These are phyloP conservation scores for Diachasmimorpha longicaudata DNA, from an alignment of 1,140 invertebrate species.

Conservation along the genomic window DNA sequence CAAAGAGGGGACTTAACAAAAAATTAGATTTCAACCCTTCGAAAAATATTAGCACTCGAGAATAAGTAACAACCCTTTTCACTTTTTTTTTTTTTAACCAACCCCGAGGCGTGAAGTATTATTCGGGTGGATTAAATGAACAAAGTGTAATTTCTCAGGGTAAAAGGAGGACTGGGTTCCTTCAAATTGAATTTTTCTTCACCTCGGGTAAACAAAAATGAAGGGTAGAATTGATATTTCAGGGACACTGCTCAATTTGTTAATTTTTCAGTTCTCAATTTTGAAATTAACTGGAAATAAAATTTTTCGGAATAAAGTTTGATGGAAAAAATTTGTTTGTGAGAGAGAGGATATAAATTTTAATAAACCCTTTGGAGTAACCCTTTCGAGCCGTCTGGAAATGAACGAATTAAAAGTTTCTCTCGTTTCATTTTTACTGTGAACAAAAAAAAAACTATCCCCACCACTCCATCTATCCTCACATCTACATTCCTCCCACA, in stretches of 20 bases:
- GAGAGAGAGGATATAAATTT: conserved; percentile 49
- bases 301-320: background rate
- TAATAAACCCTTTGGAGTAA: conserved; percentile 53
- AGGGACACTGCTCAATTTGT: background rate
- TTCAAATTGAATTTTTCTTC: background rate
- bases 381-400: conserved; percentile 52
- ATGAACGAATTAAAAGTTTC: conserved; percentile 61
- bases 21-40: conserved; percentile 60
- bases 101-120: conserved; percentile 38
- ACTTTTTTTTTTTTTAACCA: conserved; percentile 30
- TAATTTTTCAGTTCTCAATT: background rate
- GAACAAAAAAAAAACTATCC: background rate
- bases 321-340: conserved; percentile 5
- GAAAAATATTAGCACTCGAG: conserved; percentile 54
- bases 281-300: background rate
- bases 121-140: conserved; percentile 56
- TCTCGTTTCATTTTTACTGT: conserved; percentile 32
- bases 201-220: conserved; percentile 16
- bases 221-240: background rate
- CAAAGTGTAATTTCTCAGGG: conserved; percentile 53
- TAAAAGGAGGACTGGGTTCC: conserved; percentile 26
- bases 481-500: background rate
- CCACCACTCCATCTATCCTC: background rate
- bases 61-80: conserved; percentile 46
- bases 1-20: conserved; percentile 36